Evolutionary conservation across 1,140 invertebrate genomes (phyloP), one percentile per base, ranked within the genome.

Genomic region (Drosophila serrata): DNA sequence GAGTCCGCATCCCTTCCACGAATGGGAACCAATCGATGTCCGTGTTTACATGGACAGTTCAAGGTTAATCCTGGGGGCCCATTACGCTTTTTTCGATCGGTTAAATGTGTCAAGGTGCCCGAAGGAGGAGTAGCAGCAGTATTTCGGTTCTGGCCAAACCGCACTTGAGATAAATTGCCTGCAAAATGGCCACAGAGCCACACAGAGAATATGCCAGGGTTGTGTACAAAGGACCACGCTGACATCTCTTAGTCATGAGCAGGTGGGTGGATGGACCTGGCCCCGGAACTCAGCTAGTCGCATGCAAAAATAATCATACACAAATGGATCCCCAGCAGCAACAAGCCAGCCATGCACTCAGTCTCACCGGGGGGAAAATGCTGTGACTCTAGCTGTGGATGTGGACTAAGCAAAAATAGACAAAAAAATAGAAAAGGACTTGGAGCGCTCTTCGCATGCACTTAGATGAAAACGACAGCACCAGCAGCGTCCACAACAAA

Each of bases 401-500:
- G 49, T 35, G 31, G 49, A 55, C 19, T 24, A 13, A 49, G 64
- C 40, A 60, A 55, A 37, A 68, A 48, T 48, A 31, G 51, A 24
- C 65, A 39, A 79, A 46, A 59, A 72, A 58, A 40, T 58, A 60
- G 56, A 69, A 69, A 77, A 40, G 56, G 82, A 87, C 80, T 82
- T 85, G 64, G 84, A 87, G 85, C 85, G 85, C 81, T 75, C 85
- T 87, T 88, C 62, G 80, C 79, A 81, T 87, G 84, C 84, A 87
- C 84, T 87, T 87, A 87, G 80, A 87, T 82, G 85, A 80, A 88
- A 88, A 90, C 86, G 85, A 87, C 82, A 67, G 63, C 69, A 79
- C 60, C 79, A 78, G 46, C 63, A 64, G 35, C 64, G 69, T 37
- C 62, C 60, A 57, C 59, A 78, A 53, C 69, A 78, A 55, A 69